Percentiles rank a stretch among this genome's conserved stretches.
Evolutionary conservation across 2,797 vertebrate genomes (phyloP).

Genomic region (Mareca penelope): DNA sequence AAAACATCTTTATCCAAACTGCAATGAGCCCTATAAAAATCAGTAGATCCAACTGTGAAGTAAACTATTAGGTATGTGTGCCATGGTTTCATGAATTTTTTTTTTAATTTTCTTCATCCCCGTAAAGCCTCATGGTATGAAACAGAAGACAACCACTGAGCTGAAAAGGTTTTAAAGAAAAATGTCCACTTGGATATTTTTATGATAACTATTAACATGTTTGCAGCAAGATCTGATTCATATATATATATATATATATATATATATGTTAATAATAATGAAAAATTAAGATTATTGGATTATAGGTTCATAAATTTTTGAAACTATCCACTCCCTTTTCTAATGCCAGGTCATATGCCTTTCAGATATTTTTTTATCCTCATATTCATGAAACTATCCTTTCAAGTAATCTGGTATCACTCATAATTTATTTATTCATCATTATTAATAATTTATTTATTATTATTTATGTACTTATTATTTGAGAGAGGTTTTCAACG

Average conservation of each 20-base stretch:
- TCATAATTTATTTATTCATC: not conserved
- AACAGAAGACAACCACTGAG: not conserved
- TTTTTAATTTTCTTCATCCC: not conserved
- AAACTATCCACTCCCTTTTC: not conserved
- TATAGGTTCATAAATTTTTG: not conserved
- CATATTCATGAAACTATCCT: not conserved
- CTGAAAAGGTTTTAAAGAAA: not conserved
- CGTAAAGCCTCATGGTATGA: not conserved
- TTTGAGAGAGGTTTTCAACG: not conserved
- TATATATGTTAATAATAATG: no score
- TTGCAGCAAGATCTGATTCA: not conserved
- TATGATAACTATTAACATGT: not conserved
- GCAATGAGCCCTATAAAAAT: not conserved
- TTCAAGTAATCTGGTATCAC: not conserved
- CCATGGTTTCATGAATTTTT: not conserved
- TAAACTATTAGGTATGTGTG: not conserved
- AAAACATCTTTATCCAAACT: not conserved
- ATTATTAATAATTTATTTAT: no score
- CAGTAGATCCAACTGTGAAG: not conserved
- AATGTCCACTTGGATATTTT: not conserved
- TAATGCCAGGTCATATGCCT: rapidly evolving
- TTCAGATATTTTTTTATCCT: not conserved
- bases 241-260: no score
- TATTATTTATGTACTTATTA: not conserved
- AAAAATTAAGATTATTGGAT: no score